Evolutionary conservation across 2,797 vertebrate genomes (phyloP).

Genomic region (Tenualosa thibaudeaui): DNA sequence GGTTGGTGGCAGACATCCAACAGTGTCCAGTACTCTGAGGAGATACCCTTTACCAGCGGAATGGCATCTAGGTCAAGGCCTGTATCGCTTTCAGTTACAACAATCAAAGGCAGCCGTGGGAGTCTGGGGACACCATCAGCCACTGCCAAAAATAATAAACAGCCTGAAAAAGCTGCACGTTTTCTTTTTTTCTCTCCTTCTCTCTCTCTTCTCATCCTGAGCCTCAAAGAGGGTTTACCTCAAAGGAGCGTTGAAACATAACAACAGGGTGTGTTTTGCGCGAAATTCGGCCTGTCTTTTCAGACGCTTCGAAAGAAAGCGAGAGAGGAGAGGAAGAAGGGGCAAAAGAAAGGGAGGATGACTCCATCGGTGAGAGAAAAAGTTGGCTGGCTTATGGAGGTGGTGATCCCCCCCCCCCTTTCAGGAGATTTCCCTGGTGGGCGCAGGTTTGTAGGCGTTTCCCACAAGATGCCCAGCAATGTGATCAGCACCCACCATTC

Average conservation of each 20-base stretch:
- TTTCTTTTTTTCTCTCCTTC: background rate
- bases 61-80: conserved; percentile 57
- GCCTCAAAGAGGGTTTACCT: conserved; percentile 12
- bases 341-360: background rate
- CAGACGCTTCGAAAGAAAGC: background rate
- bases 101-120: conserved; percentile 57
- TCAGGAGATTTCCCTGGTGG: background rate
- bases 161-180: conserved; percentile 10
- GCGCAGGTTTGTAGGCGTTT: background rate
- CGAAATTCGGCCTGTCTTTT: background rate
- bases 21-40: conserved; percentile 44
- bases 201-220: background rate
- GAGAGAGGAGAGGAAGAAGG: background rate
- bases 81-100: conserved; percentile 54
- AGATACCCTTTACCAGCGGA: conserved; percentile 45
- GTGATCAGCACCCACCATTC: background rate
- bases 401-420: background rate
- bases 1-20: conserved; percentile 47
- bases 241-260: conserved; percentile 3
- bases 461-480: conserved; percentile 1
- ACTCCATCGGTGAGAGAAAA: background rate
- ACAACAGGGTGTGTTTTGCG: conserved; percentile 9
- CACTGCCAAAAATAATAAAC: conserved; percentile 22
- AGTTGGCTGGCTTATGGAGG: background rate
- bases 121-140: conserved; percentile 31